Conservation (phyloP, 2,888 invertebrate genomes). For the Prenolepis imparis region DNA sequence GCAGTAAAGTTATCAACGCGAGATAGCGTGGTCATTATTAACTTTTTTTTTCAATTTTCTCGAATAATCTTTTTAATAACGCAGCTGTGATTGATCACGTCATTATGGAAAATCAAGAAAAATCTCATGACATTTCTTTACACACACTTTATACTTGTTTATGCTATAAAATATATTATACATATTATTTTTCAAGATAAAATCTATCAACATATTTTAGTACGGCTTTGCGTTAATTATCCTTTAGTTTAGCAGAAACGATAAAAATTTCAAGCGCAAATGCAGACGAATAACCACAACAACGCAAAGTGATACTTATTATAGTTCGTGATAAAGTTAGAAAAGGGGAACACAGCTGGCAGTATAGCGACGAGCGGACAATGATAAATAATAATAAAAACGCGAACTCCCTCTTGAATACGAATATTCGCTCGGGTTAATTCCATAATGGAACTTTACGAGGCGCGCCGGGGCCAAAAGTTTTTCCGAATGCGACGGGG, state of each 20-base stretch:
- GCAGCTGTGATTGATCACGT: conserved; percentile 16
- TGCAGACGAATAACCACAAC: neutral
- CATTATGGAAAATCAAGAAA: neutral
- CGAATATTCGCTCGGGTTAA: conserved; percentile 47
- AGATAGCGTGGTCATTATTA: conserved; percentile 12
- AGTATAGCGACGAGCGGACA: neutral
- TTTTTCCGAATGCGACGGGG: conserved; percentile 32
- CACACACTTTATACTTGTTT: neutral
- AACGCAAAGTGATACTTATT: conserved; percentile 39
- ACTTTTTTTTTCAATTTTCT: neutral
- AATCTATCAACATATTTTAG: neutral
- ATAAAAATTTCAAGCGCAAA: conserved; percentile 17
- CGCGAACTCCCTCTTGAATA: conserved; percentile 21
- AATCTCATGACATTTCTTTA: neutral
- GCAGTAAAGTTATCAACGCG: neutral
- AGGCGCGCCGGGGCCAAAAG: conserved; percentile 9
- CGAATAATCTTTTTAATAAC: conserved; percentile 4
- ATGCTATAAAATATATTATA: neutral
- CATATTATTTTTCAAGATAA: neutral
- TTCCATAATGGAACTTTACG: conserved; percentile 57
- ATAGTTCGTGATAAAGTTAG: conserved; percentile 26
- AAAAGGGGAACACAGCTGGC: neutral
- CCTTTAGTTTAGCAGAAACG: neutral
- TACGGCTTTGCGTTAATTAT: too few relatives aligned
- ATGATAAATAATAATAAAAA: conserved; percentile 53